phyloP scores from a whole-genome alignment of 2,888 invertebrate genomes.

The Ryuthela nishihirai region DNA sequence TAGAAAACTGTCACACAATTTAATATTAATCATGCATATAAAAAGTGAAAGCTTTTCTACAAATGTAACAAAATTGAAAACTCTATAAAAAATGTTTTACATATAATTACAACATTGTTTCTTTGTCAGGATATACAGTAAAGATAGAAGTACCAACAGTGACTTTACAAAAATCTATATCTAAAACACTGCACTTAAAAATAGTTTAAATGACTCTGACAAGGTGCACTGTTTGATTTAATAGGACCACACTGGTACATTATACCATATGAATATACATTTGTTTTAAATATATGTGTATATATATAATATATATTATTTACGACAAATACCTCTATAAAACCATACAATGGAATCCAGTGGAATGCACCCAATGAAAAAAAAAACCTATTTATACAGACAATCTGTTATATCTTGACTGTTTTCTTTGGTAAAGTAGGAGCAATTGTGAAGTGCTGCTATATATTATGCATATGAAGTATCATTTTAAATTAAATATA shows the following conservation, averaged over 20 bases:
- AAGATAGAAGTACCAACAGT: constrained; percentile 25
- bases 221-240: background rate
- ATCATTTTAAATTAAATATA: constrained; percentile 38
- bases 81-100: constrained; percentile 35
- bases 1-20: constrained; percentile 35
- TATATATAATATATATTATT: background rate
- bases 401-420: constrained; percentile 20
- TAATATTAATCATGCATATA: constrained; percentile 26
- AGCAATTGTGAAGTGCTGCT: constrained; percentile 21
- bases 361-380: constrained; percentile 17
- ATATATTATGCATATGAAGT: too few species aligned
- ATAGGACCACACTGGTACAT: constrained; percentile 5
- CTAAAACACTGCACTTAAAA: constrained; percentile 31
- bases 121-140: constrained; percentile 25
- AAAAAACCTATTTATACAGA: constrained; percentile 13
- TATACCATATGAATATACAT: constrained; percentile 18
- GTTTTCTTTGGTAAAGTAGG: constrained; percentile 33
- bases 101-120: constrained; percentile 36
- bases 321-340: constrained; percentile 30
- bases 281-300: constrained; percentile 24
- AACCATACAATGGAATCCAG: constrained; percentile 19
- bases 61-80: constrained; percentile 39
- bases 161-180: constrained; percentile 33
- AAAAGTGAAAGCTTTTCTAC: constrained; percentile 39
- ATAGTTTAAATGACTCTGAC: constrained; percentile 15